Evolutionary conservation across 2,797 vertebrate species (phyloP).

Genomic region (Salarias fasciatus): DNA sequence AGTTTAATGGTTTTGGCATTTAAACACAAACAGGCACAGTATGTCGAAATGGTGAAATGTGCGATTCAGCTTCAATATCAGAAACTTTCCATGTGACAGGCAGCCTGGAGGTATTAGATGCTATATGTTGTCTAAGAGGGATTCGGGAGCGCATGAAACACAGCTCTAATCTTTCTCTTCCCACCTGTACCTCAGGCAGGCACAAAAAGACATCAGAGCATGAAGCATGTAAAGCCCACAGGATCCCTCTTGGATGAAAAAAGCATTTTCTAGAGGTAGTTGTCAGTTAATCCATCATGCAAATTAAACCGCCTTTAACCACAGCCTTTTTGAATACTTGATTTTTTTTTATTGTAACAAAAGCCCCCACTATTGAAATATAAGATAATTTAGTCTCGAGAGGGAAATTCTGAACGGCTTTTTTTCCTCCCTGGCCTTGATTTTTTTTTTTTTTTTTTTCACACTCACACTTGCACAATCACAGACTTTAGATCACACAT

Average conservation of each 20-base stretch:
- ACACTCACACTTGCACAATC: background rate
- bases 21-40: background rate
- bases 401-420: background rate
- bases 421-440: too few relatives aligned
- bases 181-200: slow-evolving; percentile 18
- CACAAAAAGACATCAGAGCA: slow-evolving; percentile 20
- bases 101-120: slow-evolving; percentile 4
- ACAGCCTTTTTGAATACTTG: slow-evolving; percentile 9
- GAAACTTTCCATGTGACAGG: background rate
- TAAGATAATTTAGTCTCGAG: slow-evolving; percentile 1
- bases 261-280: slow-evolving; percentile 15
- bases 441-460: slow-evolving; percentile 3
- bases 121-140: background rate
- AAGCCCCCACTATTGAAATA: background rate
- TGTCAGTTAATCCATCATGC: slow-evolving; percentile 36
- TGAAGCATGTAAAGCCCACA: slow-evolving; percentile 23
- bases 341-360: slow-evolving; percentile 13
- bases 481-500: background rate
- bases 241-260: slow-evolving; percentile 14
- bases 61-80: background rate
- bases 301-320: slow-evolving; percentile 21
- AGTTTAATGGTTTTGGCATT: background rate
- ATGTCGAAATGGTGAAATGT: slow-evolving; percentile 1
- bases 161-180: slow-evolving; percentile 18
- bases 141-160: slow-evolving; percentile 13